A percentile compares a stretch with the other conserved stretches of the same genome.
These are phyloP conservation scores for Unio pictorum DNA, from an alignment of 2,888 invertebrate genomes.

Conservation along the genomic window DNA sequence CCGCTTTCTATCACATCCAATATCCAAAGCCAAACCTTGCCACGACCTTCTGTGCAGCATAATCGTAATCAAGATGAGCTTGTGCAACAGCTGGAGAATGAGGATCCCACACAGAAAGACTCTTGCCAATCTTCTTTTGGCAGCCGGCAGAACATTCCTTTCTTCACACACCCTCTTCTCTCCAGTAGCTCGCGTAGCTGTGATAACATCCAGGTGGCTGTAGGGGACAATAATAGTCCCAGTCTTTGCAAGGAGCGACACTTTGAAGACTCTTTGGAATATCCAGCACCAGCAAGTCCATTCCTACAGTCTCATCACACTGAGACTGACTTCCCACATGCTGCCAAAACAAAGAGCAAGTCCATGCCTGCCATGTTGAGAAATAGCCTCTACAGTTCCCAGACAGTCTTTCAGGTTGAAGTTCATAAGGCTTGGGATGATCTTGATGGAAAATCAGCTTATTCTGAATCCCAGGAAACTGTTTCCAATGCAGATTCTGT, in stretches of 20 bases:
- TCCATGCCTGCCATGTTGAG: constrained; percentile 49
- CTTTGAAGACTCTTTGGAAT: constrained; percentile 1
- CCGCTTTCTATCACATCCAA: constrained; percentile 12
- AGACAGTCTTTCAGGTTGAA: constrained; percentile 60
- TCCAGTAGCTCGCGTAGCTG: constrained; percentile 44
- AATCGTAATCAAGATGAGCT: constrained; percentile 6
- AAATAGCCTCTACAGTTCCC: constrained; percentile 46
- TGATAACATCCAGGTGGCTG: constrained; percentile 35
- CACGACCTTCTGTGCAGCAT: constrained; percentile 14
- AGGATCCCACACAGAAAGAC: constrained; percentile 24
- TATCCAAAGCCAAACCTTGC: constrained; percentile 31
- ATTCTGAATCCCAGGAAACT: constrained; percentile 42
- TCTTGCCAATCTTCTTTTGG: constrained; percentile 57
- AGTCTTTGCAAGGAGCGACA: constrained; percentile 21
- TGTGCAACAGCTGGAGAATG: constrained; percentile 4
- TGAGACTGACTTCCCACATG: constrained; percentile 35
- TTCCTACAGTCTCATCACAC: constrained; percentile 28
- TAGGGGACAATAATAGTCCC: constrained; percentile 26
- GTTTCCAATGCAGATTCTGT: constrained; percentile 34
- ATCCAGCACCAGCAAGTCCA: constrained; percentile 6
- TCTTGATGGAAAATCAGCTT: constrained; percentile 28
- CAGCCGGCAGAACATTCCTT: constrained; percentile 39
- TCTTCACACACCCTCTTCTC: constrained; percentile 27
- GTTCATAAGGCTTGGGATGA: constrained; percentile 63
- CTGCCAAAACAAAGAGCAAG: constrained; percentile 44